Percentiles rank a stretch among this genome's conserved stretches.
Evolutionary conservation across 2,113 vertebrate genomes (phyloP).

Genomic region (Pygoscelis adeliae): DNA sequence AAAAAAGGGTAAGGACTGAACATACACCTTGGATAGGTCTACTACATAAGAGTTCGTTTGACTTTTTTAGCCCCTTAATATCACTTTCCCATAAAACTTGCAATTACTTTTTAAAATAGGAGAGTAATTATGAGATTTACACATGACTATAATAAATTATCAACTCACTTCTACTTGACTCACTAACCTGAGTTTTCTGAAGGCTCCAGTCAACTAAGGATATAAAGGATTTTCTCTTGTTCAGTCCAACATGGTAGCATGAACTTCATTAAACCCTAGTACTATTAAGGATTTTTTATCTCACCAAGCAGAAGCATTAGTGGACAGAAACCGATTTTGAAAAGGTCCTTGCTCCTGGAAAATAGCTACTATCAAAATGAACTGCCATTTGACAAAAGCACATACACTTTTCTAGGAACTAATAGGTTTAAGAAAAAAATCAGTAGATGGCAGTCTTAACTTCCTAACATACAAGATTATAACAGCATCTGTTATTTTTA

Average conservation of each 20-base stretch:
- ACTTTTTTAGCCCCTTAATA: not conserved
- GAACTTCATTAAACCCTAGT: constrained; percentile 17
- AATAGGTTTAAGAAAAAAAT: constrained; percentile 73
- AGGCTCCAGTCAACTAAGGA: not conserved
- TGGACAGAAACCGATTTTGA: constrained; percentile 76
- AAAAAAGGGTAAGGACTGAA: not conserved
- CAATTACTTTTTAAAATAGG: not conserved
- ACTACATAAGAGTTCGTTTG: not conserved
- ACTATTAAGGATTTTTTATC: constrained; percentile 30
- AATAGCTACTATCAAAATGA: constrained; percentile 73
- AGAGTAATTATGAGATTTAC: not conserved
- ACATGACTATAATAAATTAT: not conserved
- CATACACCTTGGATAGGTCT: not conserved
- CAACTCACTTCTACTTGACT: constrained; percentile 36
- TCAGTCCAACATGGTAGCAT: not conserved
- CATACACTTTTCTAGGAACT: constrained; percentile 32
- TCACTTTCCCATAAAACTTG: not conserved
- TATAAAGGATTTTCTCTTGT: not conserved
- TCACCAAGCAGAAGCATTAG: not conserved
- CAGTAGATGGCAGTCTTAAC: constrained; percentile 97
- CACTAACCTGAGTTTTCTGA: constrained; percentile 25
- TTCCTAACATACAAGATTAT: constrained; percentile 67
- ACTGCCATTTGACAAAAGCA: constrained; percentile 71
- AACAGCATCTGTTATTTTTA: constrained; percentile 18
- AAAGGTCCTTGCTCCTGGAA: constrained; percentile 53